These are phyloP conservation scores for Myxocyprinus asiaticus DNA, from an alignment of 2,113 vertebrate genomes.

Conservation along the genomic window DNA sequence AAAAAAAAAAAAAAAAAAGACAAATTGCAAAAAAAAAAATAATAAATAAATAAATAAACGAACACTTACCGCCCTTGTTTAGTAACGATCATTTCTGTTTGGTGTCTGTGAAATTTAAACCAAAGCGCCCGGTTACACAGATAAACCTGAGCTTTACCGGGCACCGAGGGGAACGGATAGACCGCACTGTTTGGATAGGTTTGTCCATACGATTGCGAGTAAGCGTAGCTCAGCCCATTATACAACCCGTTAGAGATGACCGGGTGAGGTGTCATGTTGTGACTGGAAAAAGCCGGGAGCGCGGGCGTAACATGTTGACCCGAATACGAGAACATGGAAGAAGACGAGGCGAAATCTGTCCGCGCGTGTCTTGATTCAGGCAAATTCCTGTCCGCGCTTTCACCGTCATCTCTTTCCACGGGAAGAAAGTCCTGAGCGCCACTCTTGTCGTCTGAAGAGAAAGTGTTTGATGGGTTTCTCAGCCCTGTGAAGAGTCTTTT, in stretches of 20 bases:
- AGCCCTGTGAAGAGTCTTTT: slow-evolving; percentile 85
- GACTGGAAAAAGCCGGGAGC: slow-evolving; percentile 82
- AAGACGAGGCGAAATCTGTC: slow-evolving; percentile 76
- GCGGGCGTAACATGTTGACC: slow-evolving; percentile 79
- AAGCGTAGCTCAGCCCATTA: slow-evolving; percentile 77
- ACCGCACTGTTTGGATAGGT: slow-evolving; percentile 72
- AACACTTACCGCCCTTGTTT: slow-evolving; percentile 95
- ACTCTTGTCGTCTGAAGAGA: slow-evolving; percentile 82
- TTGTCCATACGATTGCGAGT: slow-evolving; percentile 84
- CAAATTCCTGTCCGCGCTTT: slow-evolving; percentile 83
- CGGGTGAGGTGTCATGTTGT: slow-evolving; percentile 83
- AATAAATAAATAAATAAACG: too few relatives aligned
- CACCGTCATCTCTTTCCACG: slow-evolving; percentile 79
- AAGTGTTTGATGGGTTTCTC: slow-evolving; percentile 84
- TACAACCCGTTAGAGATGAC: slow-evolving; percentile 75
- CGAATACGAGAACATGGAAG: slow-evolving; percentile 84
- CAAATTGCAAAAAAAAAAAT: background rate
- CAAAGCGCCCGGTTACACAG: slow-evolving; percentile 93
- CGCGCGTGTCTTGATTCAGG: slow-evolving; percentile 82
- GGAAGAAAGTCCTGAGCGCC: slow-evolving; percentile 84
- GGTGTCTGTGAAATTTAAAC: slow-evolving; percentile 94
- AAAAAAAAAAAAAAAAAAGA: background rate
- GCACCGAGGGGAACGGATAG: slow-evolving; percentile 75
- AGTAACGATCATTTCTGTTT: slow-evolving; percentile 98
- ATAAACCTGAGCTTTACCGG: slow-evolving; percentile 85